Evolutionary conservation across 2,797 vertebrate genomes (phyloP).

Genomic region (Cyprinella venusta): DNA sequence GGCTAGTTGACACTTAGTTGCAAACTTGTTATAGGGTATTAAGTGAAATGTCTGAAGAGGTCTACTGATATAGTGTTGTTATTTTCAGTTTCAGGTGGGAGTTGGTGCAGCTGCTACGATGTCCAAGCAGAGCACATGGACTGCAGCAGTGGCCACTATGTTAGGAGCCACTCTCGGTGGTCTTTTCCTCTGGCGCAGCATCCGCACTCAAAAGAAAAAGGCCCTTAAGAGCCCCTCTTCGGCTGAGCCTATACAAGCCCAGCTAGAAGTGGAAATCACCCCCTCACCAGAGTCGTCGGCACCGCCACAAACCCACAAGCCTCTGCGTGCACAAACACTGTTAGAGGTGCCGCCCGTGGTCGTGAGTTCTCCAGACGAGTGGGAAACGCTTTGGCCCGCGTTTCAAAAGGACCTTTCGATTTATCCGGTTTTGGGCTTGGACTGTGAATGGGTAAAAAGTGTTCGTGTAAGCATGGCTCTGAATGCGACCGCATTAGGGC

Average conservation of each 20-base stretch:
- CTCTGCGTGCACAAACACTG: constrained; percentile 72
- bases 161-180: constrained; percentile 86
- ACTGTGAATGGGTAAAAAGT: constrained; percentile 97
- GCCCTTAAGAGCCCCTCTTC: constrained; percentile 57
- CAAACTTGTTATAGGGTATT: neutral
- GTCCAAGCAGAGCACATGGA: constrained; percentile 81
- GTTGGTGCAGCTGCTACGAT: constrained; percentile 69
- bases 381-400: constrained; percentile 83
- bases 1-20: neutral
- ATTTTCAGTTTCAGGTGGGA: constrained; percentile 5
- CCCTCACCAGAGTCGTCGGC: neutral
- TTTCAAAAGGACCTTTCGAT: constrained; percentile 83
- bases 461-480: constrained; percentile 67
- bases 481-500: neutral
- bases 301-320: constrained; percentile 16
- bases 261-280: constrained; percentile 1
- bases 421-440: constrained; percentile 90
- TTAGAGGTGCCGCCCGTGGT: constrained; percentile 78
- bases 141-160: constrained; percentile 81
- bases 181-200: constrained; percentile 85
- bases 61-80: neutral
- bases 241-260: constrained; percentile 34
- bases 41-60: neutral
- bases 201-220: constrained; percentile 75
- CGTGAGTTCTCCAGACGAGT: constrained; percentile 85